Percentiles rank a stretch among this genome's conserved stretches.
Evolutionary conservation across 2,113 vertebrate genomes (phyloP).

Genomic region (Maccullochella peelii): DNA sequence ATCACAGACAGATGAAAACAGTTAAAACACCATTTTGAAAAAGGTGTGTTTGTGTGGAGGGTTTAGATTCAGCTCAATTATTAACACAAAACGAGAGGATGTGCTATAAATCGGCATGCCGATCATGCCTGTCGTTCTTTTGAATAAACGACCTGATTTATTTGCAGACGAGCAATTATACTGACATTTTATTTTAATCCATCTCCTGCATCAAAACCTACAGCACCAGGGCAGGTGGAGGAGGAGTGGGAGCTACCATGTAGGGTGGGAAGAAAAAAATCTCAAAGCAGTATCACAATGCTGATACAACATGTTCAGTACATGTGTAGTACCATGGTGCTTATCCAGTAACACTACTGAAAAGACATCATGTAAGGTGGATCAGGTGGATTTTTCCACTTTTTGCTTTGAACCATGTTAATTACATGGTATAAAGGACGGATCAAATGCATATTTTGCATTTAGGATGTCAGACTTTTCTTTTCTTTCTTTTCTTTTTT

Average conservation of each 20-base stretch:
- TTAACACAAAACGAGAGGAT: constrained; percentile 43
- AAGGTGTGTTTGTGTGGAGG: constrained; percentile 48
- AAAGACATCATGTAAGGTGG: neutral
- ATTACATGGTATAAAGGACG: neutral
- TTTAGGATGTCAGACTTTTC: neutral
- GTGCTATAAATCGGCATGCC: constrained; percentile 63
- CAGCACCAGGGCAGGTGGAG: constrained; percentile 1
- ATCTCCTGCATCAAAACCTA: constrained; percentile 55
- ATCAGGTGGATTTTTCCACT: neutral
- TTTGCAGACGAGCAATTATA: constrained; percentile 59
- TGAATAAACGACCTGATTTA: constrained; percentile 64
- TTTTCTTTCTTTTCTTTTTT: too few species aligned
- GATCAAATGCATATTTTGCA: neutral
- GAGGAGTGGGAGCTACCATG: neutral
- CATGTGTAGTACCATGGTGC: neutral
- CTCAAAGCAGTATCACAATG: neutral
- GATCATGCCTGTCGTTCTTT: constrained; percentile 50
- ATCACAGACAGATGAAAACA: constrained; percentile 67
- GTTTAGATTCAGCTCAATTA: constrained; percentile 66
- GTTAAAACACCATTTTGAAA: constrained; percentile 74
- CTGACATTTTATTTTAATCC: constrained; percentile 65
- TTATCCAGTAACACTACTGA: neutral
- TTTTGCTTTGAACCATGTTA: constrained; percentile 1
- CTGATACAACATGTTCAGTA: neutral
- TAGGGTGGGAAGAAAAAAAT: neutral